These are phyloP conservation scores for Gobius niger DNA, from an alignment of 2,113 vertebrate species.

Conservation along the genomic window DNA sequence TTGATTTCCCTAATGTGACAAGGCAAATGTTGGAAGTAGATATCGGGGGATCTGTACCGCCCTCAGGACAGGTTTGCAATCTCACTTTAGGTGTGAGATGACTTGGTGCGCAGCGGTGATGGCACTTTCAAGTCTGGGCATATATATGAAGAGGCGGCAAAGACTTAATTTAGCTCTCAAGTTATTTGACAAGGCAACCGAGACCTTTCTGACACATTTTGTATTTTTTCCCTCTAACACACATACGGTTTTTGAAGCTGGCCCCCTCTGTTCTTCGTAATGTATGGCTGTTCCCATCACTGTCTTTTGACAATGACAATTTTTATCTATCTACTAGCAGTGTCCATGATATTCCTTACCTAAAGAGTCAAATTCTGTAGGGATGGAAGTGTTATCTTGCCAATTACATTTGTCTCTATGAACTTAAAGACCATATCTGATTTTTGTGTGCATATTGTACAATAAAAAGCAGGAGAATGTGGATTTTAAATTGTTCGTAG, in stretches of 20 bases:
- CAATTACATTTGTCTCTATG: too few relatives aligned
- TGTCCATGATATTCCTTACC: not conserved
- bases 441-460: too few relatives aligned
- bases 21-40: conserved; percentile 42
- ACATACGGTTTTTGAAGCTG: not conserved
- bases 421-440: too few relatives aligned
- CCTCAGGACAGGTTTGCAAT: conserved; percentile 42
- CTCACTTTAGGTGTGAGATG: conserved; percentile 29
- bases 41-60: conserved; percentile 27
- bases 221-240: not conserved
- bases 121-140: conserved; percentile 43
- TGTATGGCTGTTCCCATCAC: not conserved
- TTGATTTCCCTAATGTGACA: conserved; percentile 56
- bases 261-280: not conserved
- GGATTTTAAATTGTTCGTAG: too few relatives aligned
- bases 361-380: too few relatives aligned
- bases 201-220: not conserved
- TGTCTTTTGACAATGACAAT: not conserved
- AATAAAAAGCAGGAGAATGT: too few relatives aligned
- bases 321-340: not conserved
- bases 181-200: conserved; percentile 1
- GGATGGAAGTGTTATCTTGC: too few relatives aligned
- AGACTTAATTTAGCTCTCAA: conserved; percentile 17
- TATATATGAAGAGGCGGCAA: conserved; percentile 9
- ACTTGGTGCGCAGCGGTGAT: not conserved